These are phyloP conservation scores for Bujurquina vittata DNA, from an alignment of 2,113 vertebrate species.

Conservation along the genomic window DNA sequence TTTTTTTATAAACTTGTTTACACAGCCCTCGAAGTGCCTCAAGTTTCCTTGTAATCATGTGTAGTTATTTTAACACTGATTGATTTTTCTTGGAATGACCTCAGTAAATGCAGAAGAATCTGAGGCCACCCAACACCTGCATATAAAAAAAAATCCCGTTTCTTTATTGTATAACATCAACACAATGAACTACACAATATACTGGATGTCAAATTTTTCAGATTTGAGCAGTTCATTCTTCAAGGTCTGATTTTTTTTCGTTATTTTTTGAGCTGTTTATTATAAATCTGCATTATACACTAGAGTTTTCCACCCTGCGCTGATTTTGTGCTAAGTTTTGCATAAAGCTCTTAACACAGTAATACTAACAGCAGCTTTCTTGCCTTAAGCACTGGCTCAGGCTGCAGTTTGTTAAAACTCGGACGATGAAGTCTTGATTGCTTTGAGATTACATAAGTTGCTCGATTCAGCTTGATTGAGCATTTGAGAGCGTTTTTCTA, in stretches of 20 bases:
- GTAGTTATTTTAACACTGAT: not conserved
- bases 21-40: not conserved
- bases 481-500: not conserved
- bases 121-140: fast-evolving
- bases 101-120: not conserved
- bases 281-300: not conserved
- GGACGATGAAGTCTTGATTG: not conserved
- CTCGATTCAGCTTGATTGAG: not conserved
- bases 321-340: not conserved
- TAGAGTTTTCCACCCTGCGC: not conserved
- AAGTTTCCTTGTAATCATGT: not conserved
- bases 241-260: not conserved
- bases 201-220: not conserved
- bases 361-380: not conserved
- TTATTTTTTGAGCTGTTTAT: not conserved
- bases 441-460: not conserved
- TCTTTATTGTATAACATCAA: not conserved
- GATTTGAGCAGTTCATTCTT: too few species aligned
- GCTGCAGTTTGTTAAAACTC: not conserved
- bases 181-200: not conserved
- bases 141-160: not conserved
- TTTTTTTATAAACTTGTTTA: not conserved
- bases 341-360: not conserved
- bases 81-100: not conserved
- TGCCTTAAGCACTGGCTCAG: not conserved